phyloP scores from a whole-genome alignment of 35 echinoderm and acorn worm species.

The Lytechinus variegatus region DNA sequence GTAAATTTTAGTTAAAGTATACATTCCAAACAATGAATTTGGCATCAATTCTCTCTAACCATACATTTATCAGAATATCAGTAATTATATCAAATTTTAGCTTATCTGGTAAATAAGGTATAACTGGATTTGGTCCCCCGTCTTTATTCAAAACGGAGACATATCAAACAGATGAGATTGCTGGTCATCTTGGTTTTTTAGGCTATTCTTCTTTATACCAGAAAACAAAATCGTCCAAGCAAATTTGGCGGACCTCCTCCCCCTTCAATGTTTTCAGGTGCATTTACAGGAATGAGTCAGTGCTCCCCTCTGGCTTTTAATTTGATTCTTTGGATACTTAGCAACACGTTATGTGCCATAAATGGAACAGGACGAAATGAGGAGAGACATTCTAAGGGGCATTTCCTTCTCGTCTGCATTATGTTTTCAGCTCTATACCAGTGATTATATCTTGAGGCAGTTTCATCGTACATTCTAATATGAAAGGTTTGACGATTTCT shows the following conservation, averaged over 20 bases:
- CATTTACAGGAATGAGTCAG: neutral
- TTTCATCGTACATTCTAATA: neutral
- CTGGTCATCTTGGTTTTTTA: neutral
- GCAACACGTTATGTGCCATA: neutral
- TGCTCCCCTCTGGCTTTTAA: neutral
- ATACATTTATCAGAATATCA: too few species aligned
- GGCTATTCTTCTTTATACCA: neutral
- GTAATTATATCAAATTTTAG: too few species aligned
- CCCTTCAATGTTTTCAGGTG: neutral
- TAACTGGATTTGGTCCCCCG: too few species aligned
- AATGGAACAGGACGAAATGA: neutral
- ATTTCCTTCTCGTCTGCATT: neutral
- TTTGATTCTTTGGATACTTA: neutral
- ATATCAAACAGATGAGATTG: too few species aligned
- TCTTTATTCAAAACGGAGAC: too few species aligned
- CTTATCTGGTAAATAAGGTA: too few species aligned
- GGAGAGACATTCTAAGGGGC: neutral
- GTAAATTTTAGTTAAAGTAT: too few species aligned
- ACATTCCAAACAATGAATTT: too few species aligned
- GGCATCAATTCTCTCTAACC: too few species aligned
- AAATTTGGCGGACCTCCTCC: neutral
- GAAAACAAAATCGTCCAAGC: neutral
- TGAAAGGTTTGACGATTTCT: neutral
- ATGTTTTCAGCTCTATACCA: slow-evolving; percentile 8
- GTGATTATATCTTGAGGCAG: slow-evolving; percentile 6